phyloP scores from a whole-genome alignment of 2,888 invertebrate species.

The Malachius bipustulatus region DNA sequence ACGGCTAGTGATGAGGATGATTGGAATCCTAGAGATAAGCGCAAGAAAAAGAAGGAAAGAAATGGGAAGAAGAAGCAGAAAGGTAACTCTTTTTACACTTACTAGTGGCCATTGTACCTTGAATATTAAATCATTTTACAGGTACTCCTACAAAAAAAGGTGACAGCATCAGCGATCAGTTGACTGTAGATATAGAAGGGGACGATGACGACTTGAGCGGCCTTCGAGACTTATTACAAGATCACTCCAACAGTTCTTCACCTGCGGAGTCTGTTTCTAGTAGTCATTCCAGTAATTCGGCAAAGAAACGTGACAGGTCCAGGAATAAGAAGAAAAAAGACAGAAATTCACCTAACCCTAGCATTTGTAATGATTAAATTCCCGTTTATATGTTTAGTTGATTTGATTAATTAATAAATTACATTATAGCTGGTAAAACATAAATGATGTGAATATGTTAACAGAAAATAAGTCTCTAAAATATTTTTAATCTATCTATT shows the following conservation, averaged over 20 bases:
- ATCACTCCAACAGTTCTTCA: conserved; percentile 32
- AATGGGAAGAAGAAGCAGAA: conserved; percentile 33
- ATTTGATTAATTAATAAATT: no score
- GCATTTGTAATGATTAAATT: conserved; percentile 4
- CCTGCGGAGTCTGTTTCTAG: conserved; percentile 29
- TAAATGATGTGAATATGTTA: no score
- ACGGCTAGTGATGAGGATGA: conserved; percentile 58
- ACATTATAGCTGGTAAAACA: no score
- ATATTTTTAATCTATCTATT: no score
- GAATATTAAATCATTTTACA: conserved; percentile 16
- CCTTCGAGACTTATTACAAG: conserved; percentile 30
- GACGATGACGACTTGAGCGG: conserved; percentile 33
- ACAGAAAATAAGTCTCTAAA: no score
- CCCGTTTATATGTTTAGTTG: no score
- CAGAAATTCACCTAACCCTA: conserved; percentile 29
- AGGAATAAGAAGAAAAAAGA: conserved; percentile 31
- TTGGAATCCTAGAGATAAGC: conserved; percentile 62
- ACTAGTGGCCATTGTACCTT: conserved; percentile 3
- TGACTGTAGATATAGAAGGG: conserved; percentile 32
- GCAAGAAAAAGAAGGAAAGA: conserved; percentile 42
- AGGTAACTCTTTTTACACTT: conserved; percentile 22
- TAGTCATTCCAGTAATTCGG: conserved; percentile 27
- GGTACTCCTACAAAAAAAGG: conserved; percentile 30
- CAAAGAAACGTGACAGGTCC: conserved; percentile 27
- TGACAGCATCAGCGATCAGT: conserved; percentile 23